Evolutionary conservation across 1,140 invertebrate species (phyloP), one percentile per base, ranked within the genome.

Genomic region (Mycetomoellerius zeteki): DNA sequence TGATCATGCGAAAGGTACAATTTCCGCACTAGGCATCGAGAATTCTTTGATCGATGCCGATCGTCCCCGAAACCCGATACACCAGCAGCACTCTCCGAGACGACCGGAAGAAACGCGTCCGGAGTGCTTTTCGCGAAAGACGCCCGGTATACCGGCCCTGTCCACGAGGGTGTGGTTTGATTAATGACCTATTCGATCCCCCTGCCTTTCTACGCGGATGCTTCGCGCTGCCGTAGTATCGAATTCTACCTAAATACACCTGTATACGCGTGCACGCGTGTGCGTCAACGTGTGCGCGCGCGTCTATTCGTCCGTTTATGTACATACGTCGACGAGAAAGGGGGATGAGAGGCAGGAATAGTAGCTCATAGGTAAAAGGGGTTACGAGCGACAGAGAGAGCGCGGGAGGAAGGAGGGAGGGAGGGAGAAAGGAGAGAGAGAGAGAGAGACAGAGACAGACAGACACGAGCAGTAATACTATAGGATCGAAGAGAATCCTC

Each of bases 141-240:
- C 94, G 94, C 93, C 94, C 94, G 94, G 93, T 95, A 95, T 92
- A 94, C 92, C 86, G 91, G 73, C 91, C 90, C 92, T 92, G 92
- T 94, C 92, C 91, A 92, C 93, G 92, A 95, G 95, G 94, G 95
- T 95, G 94, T 93, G 94, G 95, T 95, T 95, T 95, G 95, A 95
- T 95, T 95, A 95, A 95, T 95, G 95, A 95, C 94, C 94, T 93
- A 93, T 95, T 95, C 94, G 94, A 95, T 94, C 91, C 92, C 90
- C 89, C 90, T 91, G 54, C 54, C 88, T 87, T 76, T 89, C 88
- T 77, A 85, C 92, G 89, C 89, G 92, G 89, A 91, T 92, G 90
- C 92, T 88, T 90, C 92, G 91, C 92, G 89, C 91, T 87, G 86
- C 91, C 93, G 92, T 89, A 92, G 89, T 94, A 94, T 94, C 93